Evolutionary conservation across 2,888 invertebrate species (phyloP).

Genomic region (Habroteleia sp.): DNA sequence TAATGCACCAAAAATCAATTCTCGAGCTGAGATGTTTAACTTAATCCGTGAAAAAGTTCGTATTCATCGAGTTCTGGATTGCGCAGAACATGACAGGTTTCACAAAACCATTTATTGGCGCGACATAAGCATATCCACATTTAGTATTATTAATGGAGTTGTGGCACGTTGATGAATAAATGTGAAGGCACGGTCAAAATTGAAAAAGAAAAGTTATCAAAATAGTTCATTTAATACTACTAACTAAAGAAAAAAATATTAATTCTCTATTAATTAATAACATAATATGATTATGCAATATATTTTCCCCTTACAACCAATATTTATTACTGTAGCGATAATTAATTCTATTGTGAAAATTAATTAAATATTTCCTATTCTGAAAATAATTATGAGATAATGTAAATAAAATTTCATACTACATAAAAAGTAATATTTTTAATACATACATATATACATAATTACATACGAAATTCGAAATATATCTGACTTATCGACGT

Average conservation of each 20-base stretch:
- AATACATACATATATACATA: no score
- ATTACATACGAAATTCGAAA: no score
- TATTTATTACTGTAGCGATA: no score
- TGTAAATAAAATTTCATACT: no score
- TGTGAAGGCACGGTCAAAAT: background rate
- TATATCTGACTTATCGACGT: no score
- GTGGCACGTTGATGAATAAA: constrained; percentile 4
- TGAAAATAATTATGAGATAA: no score
- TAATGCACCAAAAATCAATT: constrained; percentile 15
- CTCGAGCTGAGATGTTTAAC: constrained; percentile 5
- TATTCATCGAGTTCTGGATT: background rate
- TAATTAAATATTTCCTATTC: no score
- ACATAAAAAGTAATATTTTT: no score
- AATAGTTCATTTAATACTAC: background rate
- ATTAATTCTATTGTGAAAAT: no score
- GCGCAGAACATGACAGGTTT: constrained; percentile 16
- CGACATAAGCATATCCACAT: constrained; percentile 3
- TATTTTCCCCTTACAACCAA: no score
- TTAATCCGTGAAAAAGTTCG: constrained; percentile 17
- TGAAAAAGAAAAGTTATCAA: background rate
- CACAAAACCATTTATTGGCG: constrained; percentile 13
- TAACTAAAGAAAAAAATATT: background rate
- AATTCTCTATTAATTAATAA: no score
- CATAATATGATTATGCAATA: no score
- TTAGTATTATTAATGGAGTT: constrained; percentile 3